Conservation (phyloP, 2,797 vertebrate genomes). For the Pogonophryne albipinna region DNA sequence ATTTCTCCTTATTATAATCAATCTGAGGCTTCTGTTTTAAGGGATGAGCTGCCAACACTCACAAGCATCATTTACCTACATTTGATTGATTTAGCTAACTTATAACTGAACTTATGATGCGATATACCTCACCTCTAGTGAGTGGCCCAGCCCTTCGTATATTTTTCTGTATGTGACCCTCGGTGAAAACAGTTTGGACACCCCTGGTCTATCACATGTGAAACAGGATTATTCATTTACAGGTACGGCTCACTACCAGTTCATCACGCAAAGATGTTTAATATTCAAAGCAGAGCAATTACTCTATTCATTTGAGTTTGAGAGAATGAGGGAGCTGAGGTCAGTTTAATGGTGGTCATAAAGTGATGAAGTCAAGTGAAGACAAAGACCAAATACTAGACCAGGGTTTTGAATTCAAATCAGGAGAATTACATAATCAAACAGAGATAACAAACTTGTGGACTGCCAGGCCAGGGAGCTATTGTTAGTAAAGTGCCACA, state of each 20-base stretch:
- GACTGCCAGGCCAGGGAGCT: background rate
- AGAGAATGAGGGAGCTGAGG: background rate
- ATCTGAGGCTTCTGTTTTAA: too few relatives aligned
- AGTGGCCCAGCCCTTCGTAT: too few relatives aligned
- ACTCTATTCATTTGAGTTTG: background rate
- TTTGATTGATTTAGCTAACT: too few relatives aligned
- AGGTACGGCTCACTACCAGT: background rate
- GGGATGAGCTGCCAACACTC: too few relatives aligned
- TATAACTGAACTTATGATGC: too few relatives aligned
- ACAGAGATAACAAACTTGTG: background rate
- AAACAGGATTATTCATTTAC: background rate
- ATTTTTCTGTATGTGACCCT: too few relatives aligned
- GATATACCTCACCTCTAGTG: too few relatives aligned
- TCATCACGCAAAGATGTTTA: background rate
- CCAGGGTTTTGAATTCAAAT: background rate
- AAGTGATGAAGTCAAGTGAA: background rate
- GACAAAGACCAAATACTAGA: background rate
- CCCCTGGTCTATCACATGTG: too few relatives aligned
- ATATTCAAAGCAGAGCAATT: background rate
- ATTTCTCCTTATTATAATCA: too few relatives aligned
- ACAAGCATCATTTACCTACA: too few relatives aligned
- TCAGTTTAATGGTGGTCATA: background rate
- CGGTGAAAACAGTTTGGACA: too few relatives aligned
- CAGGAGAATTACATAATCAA: conserved; percentile 3
- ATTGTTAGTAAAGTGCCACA: background rate